Evolutionary conservation across 2,113 vertebrate species (phyloP).

Genomic region (Aspidoscelis tigris): DNA sequence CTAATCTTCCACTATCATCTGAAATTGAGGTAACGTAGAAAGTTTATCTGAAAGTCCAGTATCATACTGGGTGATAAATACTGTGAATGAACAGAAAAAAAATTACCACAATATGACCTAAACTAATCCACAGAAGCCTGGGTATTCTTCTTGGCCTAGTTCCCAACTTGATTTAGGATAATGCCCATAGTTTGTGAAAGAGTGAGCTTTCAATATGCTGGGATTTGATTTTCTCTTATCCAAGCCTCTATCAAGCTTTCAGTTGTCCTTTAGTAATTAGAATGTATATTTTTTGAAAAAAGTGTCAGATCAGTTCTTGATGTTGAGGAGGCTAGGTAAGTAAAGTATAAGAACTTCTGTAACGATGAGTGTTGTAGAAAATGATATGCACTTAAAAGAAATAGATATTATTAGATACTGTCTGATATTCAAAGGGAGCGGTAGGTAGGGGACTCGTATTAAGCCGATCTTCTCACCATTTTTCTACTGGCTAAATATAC

Average conservation of each 20-base stretch:
- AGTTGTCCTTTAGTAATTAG: neutral
- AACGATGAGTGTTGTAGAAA: neutral
- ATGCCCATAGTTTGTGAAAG: neutral
- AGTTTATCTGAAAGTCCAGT: neutral
- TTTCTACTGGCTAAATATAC: too few species aligned
- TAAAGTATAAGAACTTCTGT: neutral
- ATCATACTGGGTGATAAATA: neutral
- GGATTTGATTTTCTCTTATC: neutral
- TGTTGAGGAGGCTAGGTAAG: neutral
- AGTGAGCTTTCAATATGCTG: neutral
- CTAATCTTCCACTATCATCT: conserved; percentile 82
- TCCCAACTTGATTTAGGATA: neutral
- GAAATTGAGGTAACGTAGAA: conserved; percentile 78
- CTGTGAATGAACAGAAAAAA: neutral
- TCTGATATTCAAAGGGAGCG: too few species aligned
- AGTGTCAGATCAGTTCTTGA: neutral
- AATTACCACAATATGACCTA: neutral
- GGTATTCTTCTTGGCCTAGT: neutral
- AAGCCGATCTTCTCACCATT: too few species aligned
- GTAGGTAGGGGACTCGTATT: too few species aligned
- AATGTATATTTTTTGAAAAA: neutral
- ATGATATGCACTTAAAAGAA: neutral
- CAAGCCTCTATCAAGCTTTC: neutral
- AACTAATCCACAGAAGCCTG: neutral
- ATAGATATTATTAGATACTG: neutral